These are phyloP conservation scores for Lasiommata megera DNA, from an alignment of 2,888 invertebrate species.

Conservation along the genomic window DNA sequence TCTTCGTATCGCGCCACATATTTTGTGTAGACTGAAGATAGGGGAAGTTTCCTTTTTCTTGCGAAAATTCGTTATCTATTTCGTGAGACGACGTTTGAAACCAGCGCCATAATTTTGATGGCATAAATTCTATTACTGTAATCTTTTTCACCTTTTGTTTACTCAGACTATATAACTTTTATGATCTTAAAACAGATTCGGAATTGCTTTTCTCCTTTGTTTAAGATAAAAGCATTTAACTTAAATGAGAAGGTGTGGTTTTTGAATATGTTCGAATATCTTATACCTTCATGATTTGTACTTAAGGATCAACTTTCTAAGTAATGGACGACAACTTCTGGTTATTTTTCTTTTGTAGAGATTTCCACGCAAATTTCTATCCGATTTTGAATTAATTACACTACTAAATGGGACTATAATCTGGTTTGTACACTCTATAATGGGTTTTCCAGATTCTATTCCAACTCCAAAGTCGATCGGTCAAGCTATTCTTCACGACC, in stretches of 20 bases:
- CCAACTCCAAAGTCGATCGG: too few species aligned
- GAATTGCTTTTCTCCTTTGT: slow-evolving; percentile 7
- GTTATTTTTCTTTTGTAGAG: too few species aligned
- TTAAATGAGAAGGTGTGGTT: background rate
- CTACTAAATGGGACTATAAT: too few species aligned
- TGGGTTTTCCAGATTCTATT: too few species aligned
- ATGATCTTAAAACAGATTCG: slow-evolving; percentile 12
- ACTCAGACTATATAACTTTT: slow-evolving; percentile 10
- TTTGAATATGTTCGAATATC: background rate
- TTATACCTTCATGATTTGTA: too few species aligned
- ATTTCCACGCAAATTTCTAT: too few species aligned
- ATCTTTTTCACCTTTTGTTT: slow-evolving; percentile 17
- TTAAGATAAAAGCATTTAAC: slow-evolving; percentile 1
- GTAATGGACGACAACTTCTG: too few species aligned
- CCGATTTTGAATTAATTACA: too few species aligned
- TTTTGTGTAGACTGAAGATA: slow-evolving; percentile 58
- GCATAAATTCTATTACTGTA: slow-evolving; percentile 24
- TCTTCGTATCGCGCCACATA: slow-evolving; percentile 64
- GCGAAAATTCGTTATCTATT: slow-evolving; percentile 36
- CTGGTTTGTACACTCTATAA: too few species aligned
- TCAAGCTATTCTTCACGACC: too few species aligned
- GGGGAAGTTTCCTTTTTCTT: slow-evolving; percentile 53
- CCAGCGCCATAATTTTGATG: slow-evolving; percentile 29
- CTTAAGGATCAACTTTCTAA: too few species aligned
- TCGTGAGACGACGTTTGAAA: slow-evolving; percentile 33